Evolutionary conservation across 2,888 invertebrate species (phyloP), one percentile per base, ranked within the genome.

Genomic region (Cenopis cana): DNA sequence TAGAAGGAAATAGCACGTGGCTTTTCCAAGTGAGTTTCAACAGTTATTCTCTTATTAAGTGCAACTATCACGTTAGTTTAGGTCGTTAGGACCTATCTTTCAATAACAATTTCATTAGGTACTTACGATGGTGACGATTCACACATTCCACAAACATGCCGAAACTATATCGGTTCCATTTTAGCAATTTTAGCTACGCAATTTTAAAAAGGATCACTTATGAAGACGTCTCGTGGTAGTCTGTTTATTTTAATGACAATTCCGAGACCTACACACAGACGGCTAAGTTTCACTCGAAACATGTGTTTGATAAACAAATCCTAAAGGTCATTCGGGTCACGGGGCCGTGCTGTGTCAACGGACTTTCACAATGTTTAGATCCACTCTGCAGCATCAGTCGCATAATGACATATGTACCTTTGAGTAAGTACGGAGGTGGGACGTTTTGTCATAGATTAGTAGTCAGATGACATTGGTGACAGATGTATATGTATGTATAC

Each of bases 291-390:
- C 74, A 68, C 74, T 74, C 11, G 68, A 74, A 74, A 68, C 75
- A 75, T 72, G 50, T 74, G 74, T 72, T 70, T 75, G 56, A 72
- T 73, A 76, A 76, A 76, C 76, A 72, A 59, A 69, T 62, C 69
- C 60, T 52, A 71, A 71, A 71, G 71, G 71, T 71, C 71, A 71
- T 61, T 50, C 61, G 38, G 74, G 76, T 73, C 76, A 76, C 33
- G 67, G 62, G 74, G 76, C 73, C 76, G 52, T 52, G 62, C 69
- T 65, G 66, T 71, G 70, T 66, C 71, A 71, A 71, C 71, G 66
- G 64, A 64, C 71, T 71, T 71, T 71, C 71, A 71, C 71, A 71
- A 61, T 67, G 54, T 49, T 46, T n/a, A 46, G 46, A 46, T 46
- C 46, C 46, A 46, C 46, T n/a, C n/a, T n/a, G 2, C 12, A 46